phyloP scores from a whole-genome alignment of 2,113 vertebrate species.

The Paracanthobrama guichenoti region DNA sequence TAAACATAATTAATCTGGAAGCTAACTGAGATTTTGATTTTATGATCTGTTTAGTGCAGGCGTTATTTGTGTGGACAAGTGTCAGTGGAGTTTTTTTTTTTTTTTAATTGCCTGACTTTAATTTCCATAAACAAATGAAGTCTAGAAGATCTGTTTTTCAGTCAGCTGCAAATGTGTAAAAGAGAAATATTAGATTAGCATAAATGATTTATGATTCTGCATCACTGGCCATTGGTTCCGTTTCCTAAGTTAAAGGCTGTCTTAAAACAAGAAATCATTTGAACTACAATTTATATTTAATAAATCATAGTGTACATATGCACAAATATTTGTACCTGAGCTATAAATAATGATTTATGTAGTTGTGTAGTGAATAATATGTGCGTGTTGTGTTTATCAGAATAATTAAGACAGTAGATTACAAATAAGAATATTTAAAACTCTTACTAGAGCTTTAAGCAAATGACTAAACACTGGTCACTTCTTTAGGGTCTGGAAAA shows the following conservation, averaged over 20 bases:
- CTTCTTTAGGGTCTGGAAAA: constrained; percentile 10
- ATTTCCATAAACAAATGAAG: constrained; percentile 41
- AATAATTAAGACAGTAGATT: neutral
- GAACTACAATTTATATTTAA: neutral
- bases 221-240: neutral
- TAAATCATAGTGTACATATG: too few relatives aligned
- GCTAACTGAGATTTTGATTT: constrained; percentile 21
- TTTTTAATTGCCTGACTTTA: neutral
- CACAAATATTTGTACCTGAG: neutral
- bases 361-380: neutral
- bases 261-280: neutral
- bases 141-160: constrained; percentile 11
- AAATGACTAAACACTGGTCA: constrained; percentile 10
- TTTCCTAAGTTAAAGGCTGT: neutral
- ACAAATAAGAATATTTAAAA: constrained; percentile 30
- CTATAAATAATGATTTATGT: neutral
- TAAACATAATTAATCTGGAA: constrained; percentile 30
- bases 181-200: constrained; percentile 46
- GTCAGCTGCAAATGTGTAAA: constrained; percentile 38
- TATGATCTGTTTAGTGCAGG: neutral
- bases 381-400: neutral
- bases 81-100: neutral
- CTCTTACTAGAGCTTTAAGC: neutral
- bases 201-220: constrained; percentile 38
- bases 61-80: neutral